phyloP scores from a whole-genome alignment of 2,113 vertebrate genomes.

The Python bivittatus region DNA sequence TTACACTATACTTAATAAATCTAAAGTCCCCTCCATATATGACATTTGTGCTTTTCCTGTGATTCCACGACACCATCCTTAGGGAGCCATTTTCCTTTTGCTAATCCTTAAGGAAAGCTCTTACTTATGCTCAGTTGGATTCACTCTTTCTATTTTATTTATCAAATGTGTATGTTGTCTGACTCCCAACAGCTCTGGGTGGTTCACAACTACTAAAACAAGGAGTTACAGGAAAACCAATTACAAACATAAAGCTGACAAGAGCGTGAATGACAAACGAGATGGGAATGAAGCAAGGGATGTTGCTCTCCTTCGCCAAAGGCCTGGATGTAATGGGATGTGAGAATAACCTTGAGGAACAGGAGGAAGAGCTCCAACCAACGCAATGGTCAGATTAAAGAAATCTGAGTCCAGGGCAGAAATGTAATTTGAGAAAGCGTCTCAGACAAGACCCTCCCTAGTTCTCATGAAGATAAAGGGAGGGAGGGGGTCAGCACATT shows the following conservation, averaged over 20 bases:
- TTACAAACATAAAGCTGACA: background rate
- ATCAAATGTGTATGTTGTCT: background rate
- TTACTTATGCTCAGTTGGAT: background rate
- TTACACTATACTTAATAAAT: background rate
- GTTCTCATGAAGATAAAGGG: background rate
- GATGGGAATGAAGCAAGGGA: background rate
- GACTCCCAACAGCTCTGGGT: background rate
- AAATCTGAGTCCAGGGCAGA: background rate
- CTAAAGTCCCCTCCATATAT: background rate
- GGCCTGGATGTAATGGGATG: background rate
- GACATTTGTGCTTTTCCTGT: background rate
- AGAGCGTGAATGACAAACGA: background rate
- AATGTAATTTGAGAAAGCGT: background rate
- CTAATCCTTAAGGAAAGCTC: background rate
- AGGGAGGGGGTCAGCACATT: background rate
- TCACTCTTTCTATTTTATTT: background rate
- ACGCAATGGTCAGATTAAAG: background rate
- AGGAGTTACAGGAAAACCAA: background rate
- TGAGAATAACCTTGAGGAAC: background rate
- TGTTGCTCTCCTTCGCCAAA: background rate
- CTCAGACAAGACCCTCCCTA: background rate
- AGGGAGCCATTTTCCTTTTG: background rate
- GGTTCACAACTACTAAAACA: background rate
- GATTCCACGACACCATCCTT: background rate
- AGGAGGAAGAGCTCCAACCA: background rate